Evolutionary conservation across 2,888 invertebrate species (phyloP), one percentile per base, ranked within the genome.

Genomic region (Kryphioiulus occultus): DNA sequence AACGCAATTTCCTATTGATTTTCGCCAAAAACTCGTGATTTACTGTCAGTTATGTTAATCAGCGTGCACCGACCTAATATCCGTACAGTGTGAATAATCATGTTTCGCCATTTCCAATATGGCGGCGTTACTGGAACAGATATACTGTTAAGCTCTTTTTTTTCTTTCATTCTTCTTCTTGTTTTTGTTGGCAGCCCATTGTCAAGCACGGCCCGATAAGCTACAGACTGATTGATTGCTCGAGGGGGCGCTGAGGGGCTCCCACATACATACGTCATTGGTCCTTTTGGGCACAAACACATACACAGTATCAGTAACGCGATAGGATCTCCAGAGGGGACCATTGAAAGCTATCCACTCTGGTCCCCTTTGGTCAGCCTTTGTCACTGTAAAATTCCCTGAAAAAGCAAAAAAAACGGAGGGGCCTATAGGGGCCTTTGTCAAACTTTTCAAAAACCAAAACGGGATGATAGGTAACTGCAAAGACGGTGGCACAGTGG

Each of bases 141-240:
- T n/a, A n/a, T n/a, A n/a, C n/a, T n/a, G n/a, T n/a, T n/a, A n/a
- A n/a, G n/a, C n/a, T n/a, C n/a, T 19, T n/a, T 53, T 53, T 53
- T 53, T 53, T 2, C n/a, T 19, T 19, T 4, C 53, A n/a, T 53
- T 53, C 53, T 39, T 39, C 39, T 83, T 83, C 35, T 83, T 83
- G 30, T 83, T 83, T 83, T 35, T 30, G 35, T 35, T 83, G 83
- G 35, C 83, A 83, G 83, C 35, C 83, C 83, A 83, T 83, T 83
- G 83, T 35, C 83, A 82, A 82, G 32, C 5, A 12, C n/a, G 82
- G 19, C 26, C 30, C 30, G 83, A 83, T 83, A 83, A 83, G 30
- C 32, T 83, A 35, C 30, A 83, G 83, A 35, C 83, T 83, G 83
- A 83, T 83, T 83, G 83, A 83, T 83, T 26, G 26, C 83, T 83